Conservation (phyloP, 2,888 invertebrate species). For the Cetonia aurata region DNA sequence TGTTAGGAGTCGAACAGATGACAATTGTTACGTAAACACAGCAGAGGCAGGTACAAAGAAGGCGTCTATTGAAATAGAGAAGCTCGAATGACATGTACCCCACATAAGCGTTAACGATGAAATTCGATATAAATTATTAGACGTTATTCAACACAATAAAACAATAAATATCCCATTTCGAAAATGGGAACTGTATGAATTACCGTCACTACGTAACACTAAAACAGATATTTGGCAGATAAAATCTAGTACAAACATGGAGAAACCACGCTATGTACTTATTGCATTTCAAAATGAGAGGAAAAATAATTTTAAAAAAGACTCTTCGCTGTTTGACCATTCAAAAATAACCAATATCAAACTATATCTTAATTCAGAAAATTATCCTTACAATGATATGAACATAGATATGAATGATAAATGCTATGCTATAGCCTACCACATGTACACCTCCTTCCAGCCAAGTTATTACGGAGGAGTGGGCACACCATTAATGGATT, state of each 20-base stretch:
- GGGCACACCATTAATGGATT: constrained; percentile 7
- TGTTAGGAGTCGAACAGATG: constrained; percentile 53
- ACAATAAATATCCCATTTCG: constrained; percentile 32
- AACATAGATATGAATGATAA: constrained; percentile 36
- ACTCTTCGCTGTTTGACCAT: constrained; percentile 15
- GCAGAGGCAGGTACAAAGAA: neutral
- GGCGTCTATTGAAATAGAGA: constrained; percentile 19
- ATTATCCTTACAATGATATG: constrained; percentile 43
- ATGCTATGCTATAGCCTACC: constrained; percentile 23
- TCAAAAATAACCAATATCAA: constrained; percentile 25
- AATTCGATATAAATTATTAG: constrained; percentile 22
- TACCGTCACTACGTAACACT: constrained; percentile 13
- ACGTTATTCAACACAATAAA: constrained; percentile 16
- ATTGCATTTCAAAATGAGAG: constrained; percentile 26
- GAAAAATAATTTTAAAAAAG: constrained; percentile 17
- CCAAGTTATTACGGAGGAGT: constrained; percentile 11
- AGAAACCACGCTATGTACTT: constrained; percentile 9
- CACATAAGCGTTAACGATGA: constrained; percentile 36
- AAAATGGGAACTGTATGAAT: constrained; percentile 32
- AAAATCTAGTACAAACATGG: neutral
- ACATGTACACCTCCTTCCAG: constrained; percentile 32
- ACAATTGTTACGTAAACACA: constrained; percentile 51
- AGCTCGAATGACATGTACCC: constrained; percentile 39
- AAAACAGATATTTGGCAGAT: constrained; percentile 23
- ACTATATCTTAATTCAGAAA: constrained; percentile 45